Evolutionary conservation across 1,140 invertebrate species (phyloP).

Genomic region (Cataglyphis hispanica): DNA sequence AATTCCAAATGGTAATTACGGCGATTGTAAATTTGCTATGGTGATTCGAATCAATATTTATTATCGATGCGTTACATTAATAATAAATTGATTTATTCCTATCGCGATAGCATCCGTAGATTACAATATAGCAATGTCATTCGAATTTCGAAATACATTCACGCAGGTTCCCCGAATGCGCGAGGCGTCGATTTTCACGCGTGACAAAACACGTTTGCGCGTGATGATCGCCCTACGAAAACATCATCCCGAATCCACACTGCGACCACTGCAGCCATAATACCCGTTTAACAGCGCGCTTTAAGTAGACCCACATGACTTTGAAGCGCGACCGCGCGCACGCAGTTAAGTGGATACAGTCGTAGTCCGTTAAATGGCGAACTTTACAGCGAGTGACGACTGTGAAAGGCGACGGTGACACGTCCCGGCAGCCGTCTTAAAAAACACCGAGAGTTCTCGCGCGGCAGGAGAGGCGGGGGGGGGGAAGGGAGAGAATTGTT

Average conservation of each 20-base stretch:
- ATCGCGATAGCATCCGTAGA: background rate
- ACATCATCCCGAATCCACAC: slow-evolving; percentile 11
- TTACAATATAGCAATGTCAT: background rate
- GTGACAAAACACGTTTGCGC: background rate
- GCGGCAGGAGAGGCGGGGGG: background rate
- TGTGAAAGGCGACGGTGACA: slow-evolving; percentile 74
- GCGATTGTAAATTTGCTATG: background rate
- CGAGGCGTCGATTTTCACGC: background rate
- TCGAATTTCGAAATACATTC: background rate
- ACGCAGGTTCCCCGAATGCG: background rate
- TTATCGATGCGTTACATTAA: background rate
- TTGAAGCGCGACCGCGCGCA: background rate
- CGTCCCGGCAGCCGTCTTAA: slow-evolving; percentile 63
- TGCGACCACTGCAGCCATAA: slow-evolving; percentile 5
- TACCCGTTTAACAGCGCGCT: slow-evolving; percentile 40
- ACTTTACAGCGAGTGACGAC: slow-evolving; percentile 72
- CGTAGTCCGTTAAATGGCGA: slow-evolving; percentile 69
- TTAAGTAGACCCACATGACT: slow-evolving; percentile 37
- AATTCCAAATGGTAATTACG: background rate
- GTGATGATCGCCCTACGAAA: background rate
- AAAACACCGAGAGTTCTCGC: slow-evolving; percentile 60
- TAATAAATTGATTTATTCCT: background rate
- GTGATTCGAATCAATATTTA: background rate
- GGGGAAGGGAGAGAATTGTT: slow-evolving; percentile 29
- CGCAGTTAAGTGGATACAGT: slow-evolving; percentile 72